Percentiles rank a stretch among this genome's conserved stretches.
Conservation (phyloP, 92 coral and sea anemone species). For the Zoanthus solanderi region DNA sequence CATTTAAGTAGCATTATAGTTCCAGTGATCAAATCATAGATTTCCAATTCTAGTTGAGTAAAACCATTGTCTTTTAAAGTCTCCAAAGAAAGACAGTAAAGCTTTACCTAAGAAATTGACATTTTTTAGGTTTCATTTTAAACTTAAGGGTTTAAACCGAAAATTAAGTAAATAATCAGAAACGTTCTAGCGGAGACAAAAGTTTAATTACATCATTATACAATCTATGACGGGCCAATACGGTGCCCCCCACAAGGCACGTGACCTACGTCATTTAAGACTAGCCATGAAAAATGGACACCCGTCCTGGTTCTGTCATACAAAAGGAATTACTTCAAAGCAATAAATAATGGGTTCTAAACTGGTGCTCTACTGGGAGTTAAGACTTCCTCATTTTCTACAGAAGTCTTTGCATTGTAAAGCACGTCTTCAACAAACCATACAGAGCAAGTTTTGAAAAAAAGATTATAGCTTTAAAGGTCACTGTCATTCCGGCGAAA, state of each 20-base stretch:
- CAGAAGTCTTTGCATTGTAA: too few relatives aligned
- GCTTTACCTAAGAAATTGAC: constrained; percentile 11
- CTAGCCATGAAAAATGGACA: constrained; percentile 25
- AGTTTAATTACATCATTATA: constrained; percentile 39
- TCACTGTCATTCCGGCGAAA: too few relatives aligned
- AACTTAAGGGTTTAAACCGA: neutral
- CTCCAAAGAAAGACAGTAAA: neutral
- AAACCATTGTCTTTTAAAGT: neutral
- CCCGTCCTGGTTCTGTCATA: constrained; percentile 76
- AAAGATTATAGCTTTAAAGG: too few relatives aligned
- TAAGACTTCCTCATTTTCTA: too few relatives aligned
- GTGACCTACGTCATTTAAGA: constrained; percentile 36
- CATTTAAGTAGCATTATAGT: constrained; percentile 40
- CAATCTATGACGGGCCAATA: constrained; percentile 16
- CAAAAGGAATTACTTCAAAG: constrained; percentile 64
- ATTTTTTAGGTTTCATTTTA: constrained; percentile 45
- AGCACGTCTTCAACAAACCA: too few relatives aligned
- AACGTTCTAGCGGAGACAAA: constrained; percentile 33
- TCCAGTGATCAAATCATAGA: constrained; percentile 15
- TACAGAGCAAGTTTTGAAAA: too few relatives aligned
- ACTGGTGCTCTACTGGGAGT: neutral
- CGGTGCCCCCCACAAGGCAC: neutral
- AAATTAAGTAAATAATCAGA: neutral
- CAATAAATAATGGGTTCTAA: constrained; percentile 30
- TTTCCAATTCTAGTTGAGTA: neutral